These are phyloP conservation scores for Saccostrea cuccullata DNA, from an alignment of 1,140 invertebrate species.

Conservation along the genomic window DNA sequence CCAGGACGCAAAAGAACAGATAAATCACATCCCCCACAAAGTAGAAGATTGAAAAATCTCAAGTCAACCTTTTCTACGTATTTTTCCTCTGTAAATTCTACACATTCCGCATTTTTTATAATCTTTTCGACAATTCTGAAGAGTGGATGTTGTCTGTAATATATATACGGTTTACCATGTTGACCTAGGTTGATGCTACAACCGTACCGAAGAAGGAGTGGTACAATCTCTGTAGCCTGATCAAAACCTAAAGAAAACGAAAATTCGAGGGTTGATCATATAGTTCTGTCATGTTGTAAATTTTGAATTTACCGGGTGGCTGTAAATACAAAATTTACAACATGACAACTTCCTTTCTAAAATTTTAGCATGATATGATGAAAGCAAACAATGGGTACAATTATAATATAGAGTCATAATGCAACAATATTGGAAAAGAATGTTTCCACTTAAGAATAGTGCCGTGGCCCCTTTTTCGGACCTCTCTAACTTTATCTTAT, in stretches of 20 bases:
- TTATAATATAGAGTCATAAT: too few relatives aligned
- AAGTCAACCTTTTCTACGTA: neutral
- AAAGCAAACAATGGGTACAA: too few relatives aligned
- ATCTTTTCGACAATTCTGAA: neutral
- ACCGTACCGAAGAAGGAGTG: neutral
- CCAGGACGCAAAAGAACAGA: neutral
- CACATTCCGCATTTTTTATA: neutral
- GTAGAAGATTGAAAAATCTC: neutral
- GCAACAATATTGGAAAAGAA: too few relatives aligned
- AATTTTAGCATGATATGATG: too few relatives aligned
- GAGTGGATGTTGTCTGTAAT: neutral
- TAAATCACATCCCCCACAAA: neutral
- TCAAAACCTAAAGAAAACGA: neutral
- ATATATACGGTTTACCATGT: neutral
- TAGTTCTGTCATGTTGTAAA: too few relatives aligned
- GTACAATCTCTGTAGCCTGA: neutral
- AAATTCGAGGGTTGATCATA: neutral
- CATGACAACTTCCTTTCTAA: too few relatives aligned
- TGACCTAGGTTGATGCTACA: neutral
- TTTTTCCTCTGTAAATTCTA: neutral
- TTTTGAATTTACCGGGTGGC: too few relatives aligned
- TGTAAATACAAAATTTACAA: too few relatives aligned
- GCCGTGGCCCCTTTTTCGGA: too few relatives aligned
- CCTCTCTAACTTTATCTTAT: too few relatives aligned
- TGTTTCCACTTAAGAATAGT: too few relatives aligned